Base-by-base conservation (phyloP, 2,888 invertebrate species). In the Piscicola geometra region DNA sequence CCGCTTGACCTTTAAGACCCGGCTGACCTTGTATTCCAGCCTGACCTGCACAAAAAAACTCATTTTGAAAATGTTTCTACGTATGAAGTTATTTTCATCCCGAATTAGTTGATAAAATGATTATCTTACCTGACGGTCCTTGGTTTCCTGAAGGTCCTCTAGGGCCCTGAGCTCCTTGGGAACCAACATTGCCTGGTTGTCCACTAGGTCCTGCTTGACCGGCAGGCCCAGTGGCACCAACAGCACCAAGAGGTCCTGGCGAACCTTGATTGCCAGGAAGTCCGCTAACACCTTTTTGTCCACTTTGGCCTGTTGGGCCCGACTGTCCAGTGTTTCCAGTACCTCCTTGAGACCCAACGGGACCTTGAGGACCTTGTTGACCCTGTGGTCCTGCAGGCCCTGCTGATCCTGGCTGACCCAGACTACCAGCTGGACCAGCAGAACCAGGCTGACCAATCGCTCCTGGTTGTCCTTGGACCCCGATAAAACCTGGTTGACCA, bases 281-380 rank as follows among this genome's bases (percentile, higher is more conserved):
- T 56, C 76, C 76, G 21, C 35, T 52, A 32, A 77, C 77, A 41
- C 83, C 83, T 18, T 78, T 78, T 0, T 78, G 75, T 76, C 83
- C 83, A 25, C 77, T 35, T 33, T 78, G 77, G 70, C 83, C 83
- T 1, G 76, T 71, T 15, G 81, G 78, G 74, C 83, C 83, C 5
- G 80, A 36, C 12, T 80, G 75, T 56, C 83, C 83, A 25, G 80
- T 71, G 9, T 79, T 1, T 70, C 83, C 83, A 81, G 81, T 75
- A 68, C 77, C 66, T 75, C 76, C 76, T 33, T 28, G 56, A n/a
- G 66, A 66, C 5, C 76, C 77, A 36, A 56, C 0, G 1, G 75
- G 71, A 47, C 78, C 78, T 36, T 66, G 50, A 69, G 76, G 75
- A 25, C 78, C 78, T 60, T 25, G 72, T 32, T 60, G 67, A 25